Conservation (phyloP, 2,888 invertebrate genomes). For the Empis livida region DNA sequence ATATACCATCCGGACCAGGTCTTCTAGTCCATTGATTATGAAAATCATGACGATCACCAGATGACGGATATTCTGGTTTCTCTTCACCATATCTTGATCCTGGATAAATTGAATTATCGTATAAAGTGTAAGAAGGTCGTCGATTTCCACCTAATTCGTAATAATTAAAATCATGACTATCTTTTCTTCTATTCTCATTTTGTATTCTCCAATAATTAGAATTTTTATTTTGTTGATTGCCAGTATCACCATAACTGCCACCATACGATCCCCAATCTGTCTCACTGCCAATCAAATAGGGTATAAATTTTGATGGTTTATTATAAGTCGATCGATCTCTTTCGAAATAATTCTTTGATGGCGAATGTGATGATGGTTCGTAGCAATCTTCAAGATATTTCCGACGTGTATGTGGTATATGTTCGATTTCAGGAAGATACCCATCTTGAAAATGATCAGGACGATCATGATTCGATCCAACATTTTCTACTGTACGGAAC, state of each 20-base stretch:
- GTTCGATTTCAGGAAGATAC: slow-evolving; percentile 25
- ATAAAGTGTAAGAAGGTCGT: slow-evolving; percentile 21
- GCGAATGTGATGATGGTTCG: slow-evolving; percentile 12
- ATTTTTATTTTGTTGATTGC: slow-evolving; percentile 30
- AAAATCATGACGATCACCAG: slow-evolving; percentile 26
- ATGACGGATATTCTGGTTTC: slow-evolving; percentile 15
- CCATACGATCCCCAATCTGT: slow-evolving; percentile 49
- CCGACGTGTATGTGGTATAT: slow-evolving; percentile 19
- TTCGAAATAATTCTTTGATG: slow-evolving; percentile 23
- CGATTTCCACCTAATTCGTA: slow-evolving; percentile 35
- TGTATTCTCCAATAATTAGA: slow-evolving; percentile 42
- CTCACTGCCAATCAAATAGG: slow-evolving; percentile 42
- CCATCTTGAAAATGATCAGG: slow-evolving; percentile 27
- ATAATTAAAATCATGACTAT: slow-evolving; percentile 33
- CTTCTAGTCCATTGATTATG: slow-evolving; percentile 33
- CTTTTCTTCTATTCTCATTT: slow-evolving; percentile 29
- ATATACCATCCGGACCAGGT: slow-evolving; percentile 35
- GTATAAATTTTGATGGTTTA: slow-evolving; percentile 35
- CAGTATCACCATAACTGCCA: slow-evolving; percentile 40
- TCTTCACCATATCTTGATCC: slow-evolving; percentile 32
- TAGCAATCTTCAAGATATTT: slow-evolving; percentile 8
- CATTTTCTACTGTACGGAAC: slow-evolving; percentile 15
- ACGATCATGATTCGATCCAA: slow-evolving; percentile 18
- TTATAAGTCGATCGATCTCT: slow-evolving; percentile 22
- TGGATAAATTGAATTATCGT: slow-evolving; percentile 37